These are phyloP conservation scores for Meriones psammophilus DNA, from an alignment of 2,797 vertebrate species.

Conservation along the genomic window DNA sequence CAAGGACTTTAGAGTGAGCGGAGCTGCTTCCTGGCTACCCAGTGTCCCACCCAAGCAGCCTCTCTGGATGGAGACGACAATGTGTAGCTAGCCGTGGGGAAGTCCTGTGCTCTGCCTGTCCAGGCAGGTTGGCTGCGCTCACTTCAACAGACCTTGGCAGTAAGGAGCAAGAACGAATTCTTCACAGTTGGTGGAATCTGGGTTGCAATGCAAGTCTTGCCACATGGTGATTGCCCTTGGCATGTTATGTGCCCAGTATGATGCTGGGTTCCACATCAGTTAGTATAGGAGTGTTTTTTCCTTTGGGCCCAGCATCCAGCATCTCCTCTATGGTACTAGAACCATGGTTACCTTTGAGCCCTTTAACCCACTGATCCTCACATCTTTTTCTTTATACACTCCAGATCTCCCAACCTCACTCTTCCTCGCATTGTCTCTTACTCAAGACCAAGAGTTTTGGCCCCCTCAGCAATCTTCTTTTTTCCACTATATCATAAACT, in stretches of 20 bases:
- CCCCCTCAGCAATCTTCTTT: not conserved
- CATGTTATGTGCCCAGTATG: not conserved
- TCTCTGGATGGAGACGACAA: not conserved
- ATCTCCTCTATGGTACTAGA: too few relatives aligned
- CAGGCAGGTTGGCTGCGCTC: not conserved
- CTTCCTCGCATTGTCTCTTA: not conserved
- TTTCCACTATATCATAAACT: not conserved
- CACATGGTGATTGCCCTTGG: not conserved
- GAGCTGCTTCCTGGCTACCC: not conserved
- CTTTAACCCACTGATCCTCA: not conserved
- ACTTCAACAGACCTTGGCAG: too few relatives aligned
- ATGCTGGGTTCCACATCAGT: not conserved
- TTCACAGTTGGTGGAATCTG: not conserved
- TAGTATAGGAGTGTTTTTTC: not conserved
- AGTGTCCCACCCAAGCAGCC: not conserved
- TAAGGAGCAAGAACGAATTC: not conserved
- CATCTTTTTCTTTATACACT: not conserved
- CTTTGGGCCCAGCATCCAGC: not conserved
- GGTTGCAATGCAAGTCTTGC: not conserved
- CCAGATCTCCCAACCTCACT: accelerated
- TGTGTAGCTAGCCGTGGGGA: not conserved
- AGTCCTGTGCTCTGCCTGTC: not conserved
- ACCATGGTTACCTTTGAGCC: not conserved
- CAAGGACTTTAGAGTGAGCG: conserved; percentile 71
- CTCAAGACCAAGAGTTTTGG: not conserved